Conservation (phyloP, 53 echinoderm and acorn worm species). For the Paracentrotus lividus region DNA sequence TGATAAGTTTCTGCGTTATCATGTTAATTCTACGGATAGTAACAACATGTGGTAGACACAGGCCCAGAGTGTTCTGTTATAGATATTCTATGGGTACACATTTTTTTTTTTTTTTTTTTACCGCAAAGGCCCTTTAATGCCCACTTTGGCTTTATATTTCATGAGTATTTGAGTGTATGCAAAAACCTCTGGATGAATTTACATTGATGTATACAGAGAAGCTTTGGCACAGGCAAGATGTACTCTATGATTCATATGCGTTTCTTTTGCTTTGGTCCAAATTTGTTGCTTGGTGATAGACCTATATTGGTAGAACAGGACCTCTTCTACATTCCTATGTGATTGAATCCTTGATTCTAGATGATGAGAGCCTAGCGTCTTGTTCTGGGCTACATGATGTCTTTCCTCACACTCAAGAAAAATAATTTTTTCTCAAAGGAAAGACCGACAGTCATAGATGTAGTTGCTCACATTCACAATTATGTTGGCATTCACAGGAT, state of each 20-base stretch:
- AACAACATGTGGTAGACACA: too few relatives aligned
- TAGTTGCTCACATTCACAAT: neutral
- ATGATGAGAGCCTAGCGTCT: neutral
- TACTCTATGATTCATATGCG: neutral
- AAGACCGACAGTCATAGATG: neutral
- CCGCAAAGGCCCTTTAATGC: too few relatives aligned
- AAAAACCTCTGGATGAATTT: neutral
- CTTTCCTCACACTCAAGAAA: neutral
- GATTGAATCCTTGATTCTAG: neutral
- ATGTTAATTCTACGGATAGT: too few relatives aligned
- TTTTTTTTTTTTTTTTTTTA: too few relatives aligned
- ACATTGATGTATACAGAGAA: neutral
- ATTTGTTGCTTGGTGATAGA: neutral
- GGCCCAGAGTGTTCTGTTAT: too few relatives aligned
- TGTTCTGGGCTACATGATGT: neutral
- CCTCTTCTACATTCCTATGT: neutral
- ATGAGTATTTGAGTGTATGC: neutral
- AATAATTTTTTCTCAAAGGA: neutral
- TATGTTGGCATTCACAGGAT: neutral
- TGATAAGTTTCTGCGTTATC: too few relatives aligned
- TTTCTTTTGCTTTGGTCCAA: neutral
- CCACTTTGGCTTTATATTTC: neutral
- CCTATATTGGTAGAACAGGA: neutral
- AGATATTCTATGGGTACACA: too few relatives aligned
- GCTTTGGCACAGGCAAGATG: neutral